Conservation (phyloP, 2,888 invertebrate species). For the Andrena minutula region DNA sequence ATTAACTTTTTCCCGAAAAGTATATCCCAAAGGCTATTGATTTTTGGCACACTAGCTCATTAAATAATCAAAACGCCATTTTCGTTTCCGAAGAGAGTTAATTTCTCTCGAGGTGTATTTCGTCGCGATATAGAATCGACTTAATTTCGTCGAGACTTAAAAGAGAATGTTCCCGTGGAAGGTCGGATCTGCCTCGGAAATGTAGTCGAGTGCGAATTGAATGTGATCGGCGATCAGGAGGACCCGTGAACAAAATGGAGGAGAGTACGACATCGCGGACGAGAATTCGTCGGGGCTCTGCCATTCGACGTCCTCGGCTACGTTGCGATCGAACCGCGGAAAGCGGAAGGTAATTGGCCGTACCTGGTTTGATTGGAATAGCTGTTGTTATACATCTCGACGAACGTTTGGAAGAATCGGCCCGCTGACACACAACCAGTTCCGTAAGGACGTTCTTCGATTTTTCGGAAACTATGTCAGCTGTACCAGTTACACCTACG, state of each 20-base stretch:
- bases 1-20: too few relatives aligned
- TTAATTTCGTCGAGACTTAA: too few relatives aligned
- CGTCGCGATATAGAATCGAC: background rate
- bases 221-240: slow-evolving; percentile 7
- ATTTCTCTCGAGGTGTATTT: slow-evolving; percentile 2
- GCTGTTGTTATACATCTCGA: slow-evolving; percentile 81
- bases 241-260: slow-evolving; percentile 73
- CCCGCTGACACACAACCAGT: slow-evolving; percentile 44
- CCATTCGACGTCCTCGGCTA: background rate
- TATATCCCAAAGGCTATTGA: too few relatives aligned
- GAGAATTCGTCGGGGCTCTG: background rate
- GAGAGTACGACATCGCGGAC: slow-evolving; percentile 29
- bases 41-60: slow-evolving; percentile 3
- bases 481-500: slow-evolving; percentile 79
- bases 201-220: background rate
- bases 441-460: slow-evolving; percentile 57
- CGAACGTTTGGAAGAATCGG: slow-evolving; percentile 61
- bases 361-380: slow-evolving; percentile 83
- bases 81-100: slow-evolving; percentile 17
- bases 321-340: background rate
- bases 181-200: background rate
- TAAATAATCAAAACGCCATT: slow-evolving; percentile 41
- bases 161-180: background rate
- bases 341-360: slow-evolving; percentile 58
- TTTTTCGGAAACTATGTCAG: slow-evolving; percentile 71